phyloP scores from a whole-genome alignment of 1,140 invertebrate genomes.

The Stegodyphus dumicola region DNA sequence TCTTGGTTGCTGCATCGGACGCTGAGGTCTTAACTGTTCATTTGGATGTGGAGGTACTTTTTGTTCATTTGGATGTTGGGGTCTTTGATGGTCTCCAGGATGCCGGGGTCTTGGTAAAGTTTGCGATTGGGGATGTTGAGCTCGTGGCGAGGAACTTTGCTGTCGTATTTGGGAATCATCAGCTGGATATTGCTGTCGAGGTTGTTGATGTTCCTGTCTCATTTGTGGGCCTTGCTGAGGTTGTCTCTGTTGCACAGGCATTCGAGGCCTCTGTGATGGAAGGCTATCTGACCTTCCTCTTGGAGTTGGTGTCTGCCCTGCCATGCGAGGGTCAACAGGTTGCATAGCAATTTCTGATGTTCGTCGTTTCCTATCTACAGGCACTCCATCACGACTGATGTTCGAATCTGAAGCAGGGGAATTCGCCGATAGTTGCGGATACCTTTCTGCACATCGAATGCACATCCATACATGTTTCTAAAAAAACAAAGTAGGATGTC shows the following conservation, averaged over 20 bases:
- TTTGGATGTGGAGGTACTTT: neutral
- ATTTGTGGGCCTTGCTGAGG: conserved; percentile 7
- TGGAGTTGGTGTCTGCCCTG: neutral
- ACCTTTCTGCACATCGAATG: conserved; percentile 28
- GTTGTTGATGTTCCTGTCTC: neutral
- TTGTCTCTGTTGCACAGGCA: conserved; percentile 10
- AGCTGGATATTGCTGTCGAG: neutral
- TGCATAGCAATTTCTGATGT: conserved; percentile 31
- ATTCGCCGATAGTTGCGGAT: conserved; percentile 6
- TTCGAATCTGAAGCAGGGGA: neutral
- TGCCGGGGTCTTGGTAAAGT: neutral
- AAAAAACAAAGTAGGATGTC: neutral
- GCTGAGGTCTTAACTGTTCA: neutral
- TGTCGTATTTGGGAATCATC: neutral
- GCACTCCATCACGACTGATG: conserved; percentile 3
- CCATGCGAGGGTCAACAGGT: neutral
- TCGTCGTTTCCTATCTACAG: neutral
- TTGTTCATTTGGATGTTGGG: neutral
- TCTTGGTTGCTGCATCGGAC: conserved; percentile 1
- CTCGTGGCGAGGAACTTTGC: neutral
- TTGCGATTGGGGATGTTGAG: neutral
- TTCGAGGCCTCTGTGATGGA: conserved; percentile 13
- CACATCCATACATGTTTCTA: conserved; percentile 59
- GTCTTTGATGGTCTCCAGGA: conserved; percentile 19
- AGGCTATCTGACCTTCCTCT: conserved; percentile 50